These are phyloP conservation scores for Prolemur simus DNA, from an alignment of 2,113 vertebrate genomes.

Conservation along the genomic window DNA sequence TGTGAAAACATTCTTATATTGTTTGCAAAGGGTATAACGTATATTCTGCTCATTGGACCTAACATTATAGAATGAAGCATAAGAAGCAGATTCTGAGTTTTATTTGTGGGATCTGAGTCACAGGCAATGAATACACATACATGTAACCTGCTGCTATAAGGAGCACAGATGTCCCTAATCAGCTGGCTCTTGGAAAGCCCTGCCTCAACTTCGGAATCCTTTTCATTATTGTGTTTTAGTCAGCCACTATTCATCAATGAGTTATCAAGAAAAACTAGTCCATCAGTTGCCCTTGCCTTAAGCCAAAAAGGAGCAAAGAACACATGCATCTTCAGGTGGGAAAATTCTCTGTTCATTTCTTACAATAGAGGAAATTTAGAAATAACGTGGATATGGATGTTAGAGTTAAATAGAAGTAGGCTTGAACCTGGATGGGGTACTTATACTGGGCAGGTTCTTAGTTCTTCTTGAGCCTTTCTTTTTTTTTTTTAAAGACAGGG, in stretches of 20 bases:
- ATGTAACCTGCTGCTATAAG: rapidly evolving
- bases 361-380: not conserved
- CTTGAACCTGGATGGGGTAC: not conserved
- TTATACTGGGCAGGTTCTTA: not conserved
- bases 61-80: not conserved
- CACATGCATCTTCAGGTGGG: not conserved
- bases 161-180: not conserved
- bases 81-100: not conserved
- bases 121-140: not conserved
- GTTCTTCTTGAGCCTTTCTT: not conserved
- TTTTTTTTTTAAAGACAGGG: too few relatives aligned
- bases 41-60: not conserved
- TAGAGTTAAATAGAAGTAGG: not conserved
- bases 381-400: not conserved
- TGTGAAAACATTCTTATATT: not conserved
- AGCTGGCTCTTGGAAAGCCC: not conserved
- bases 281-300: not conserved
- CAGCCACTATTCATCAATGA: not conserved
- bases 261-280: not conserved
- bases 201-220: not conserved
- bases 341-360: not conserved
- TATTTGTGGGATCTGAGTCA: not conserved
- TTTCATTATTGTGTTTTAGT: not conserved
- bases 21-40: not conserved
- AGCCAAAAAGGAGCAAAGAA: not conserved